Base-by-base conservation (phyloP, 2,113 vertebrate species). In the Pluvianellus socialis region DNA sequence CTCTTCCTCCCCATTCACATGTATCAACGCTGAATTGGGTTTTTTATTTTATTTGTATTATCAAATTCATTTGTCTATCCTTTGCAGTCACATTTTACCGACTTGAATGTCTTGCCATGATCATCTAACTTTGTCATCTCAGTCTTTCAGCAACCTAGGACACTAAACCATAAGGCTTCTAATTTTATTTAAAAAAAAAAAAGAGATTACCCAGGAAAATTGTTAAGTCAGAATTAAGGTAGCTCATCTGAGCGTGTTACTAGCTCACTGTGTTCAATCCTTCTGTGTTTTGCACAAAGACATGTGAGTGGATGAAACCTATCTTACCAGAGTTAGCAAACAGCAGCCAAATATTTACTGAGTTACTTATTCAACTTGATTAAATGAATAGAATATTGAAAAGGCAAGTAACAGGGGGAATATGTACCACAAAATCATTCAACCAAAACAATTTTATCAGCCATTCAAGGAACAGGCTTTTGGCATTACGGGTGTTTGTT, bases 371-470 rank as follows among this genome's bases (percentile, higher is more conserved):
- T 84, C 67, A 62, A n/a, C 45, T 79, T 79, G 81, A 65, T 94
- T 87, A 75, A 92, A 93, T 65, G 66, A 96, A 67, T 74, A 93
- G 88, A 90, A 93, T 93, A 88, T 90, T 81, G 5, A 94, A 87
- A 93, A 92, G 44, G n/a, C 7, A 45, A 50, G 56, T 59, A 87
- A 77, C 10, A 26, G 6, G 2, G 52, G 44, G 50, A 74, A 71
- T 63, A 59, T 33, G 47, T 77, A 58, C 56, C 79, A 59, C 21
- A 56, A 62, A 91, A 50, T 53, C 70, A 62, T 70, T 63, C 56
- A 90, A 59, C 73, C 68, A n/a, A 55, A 96, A 30, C 76, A 52
- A 16, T 92, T 81, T 50, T 71, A 71, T 95, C 58, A 90, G 66
- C 52, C 33, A 33, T 79, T 82, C 24, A 79, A 23, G 30, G 74